Conservation (phyloP, 2,888 invertebrate genomes). For the Meteorus colon region DNA sequence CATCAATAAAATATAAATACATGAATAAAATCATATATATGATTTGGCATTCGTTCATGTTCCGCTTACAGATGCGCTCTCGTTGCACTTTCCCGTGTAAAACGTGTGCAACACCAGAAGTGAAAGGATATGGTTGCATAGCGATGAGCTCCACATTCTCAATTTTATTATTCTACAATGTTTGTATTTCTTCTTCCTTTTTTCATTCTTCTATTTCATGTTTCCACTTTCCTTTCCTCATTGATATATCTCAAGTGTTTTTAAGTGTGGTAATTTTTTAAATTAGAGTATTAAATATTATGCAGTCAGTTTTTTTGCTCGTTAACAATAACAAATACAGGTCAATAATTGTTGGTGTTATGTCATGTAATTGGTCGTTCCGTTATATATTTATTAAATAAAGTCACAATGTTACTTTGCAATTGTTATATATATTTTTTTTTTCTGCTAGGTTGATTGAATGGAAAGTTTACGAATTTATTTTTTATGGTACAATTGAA, state of each 20-base stretch:
- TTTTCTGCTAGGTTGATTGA: too few species aligned
- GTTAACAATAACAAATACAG: too few species aligned
- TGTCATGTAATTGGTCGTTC: too few species aligned
- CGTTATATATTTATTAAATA: too few species aligned
- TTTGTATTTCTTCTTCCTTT: slow-evolving; percentile 31
- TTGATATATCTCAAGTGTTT: neutral
- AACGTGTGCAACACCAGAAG: slow-evolving; percentile 46
- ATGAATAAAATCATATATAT: neutral
- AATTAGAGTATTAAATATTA: neutral
- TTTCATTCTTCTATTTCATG: slow-evolving; percentile 23
- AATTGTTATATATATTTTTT: too few species aligned
- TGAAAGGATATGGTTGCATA: slow-evolving; percentile 48
- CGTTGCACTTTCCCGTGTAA: slow-evolving; percentile 51
- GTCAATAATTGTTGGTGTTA: too few species aligned
- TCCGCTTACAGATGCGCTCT: slow-evolving; percentile 42
- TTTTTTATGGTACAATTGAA: too few species aligned
- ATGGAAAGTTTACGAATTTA: too few species aligned
- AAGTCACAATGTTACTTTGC: too few species aligned
- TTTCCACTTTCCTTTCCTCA: slow-evolving; percentile 30
- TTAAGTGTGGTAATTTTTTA: neutral
- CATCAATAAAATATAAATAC: neutral
- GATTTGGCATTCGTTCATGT: slow-evolving; percentile 26
- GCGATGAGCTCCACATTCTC: slow-evolving; percentile 35
- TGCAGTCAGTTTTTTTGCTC: neutral
- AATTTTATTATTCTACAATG: slow-evolving; percentile 2